Percentiles rank a stretch among this genome's conserved stretches.
phyloP scores from a whole-genome alignment of 2,888 invertebrate species.

The Coronaproctus castanopsis region DNA sequence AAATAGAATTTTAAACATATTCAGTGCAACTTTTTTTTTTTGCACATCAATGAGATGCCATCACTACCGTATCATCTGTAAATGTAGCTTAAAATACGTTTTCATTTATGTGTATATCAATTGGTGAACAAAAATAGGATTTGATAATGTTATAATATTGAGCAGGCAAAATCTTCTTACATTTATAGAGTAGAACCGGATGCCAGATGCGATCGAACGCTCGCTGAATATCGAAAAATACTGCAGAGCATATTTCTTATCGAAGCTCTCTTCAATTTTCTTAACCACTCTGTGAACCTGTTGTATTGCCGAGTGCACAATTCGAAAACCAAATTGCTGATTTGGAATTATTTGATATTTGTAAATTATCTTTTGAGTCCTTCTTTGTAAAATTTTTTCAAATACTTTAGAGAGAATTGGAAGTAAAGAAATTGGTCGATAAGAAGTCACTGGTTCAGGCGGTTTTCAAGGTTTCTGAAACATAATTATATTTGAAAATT shows the following conservation, averaged over 20 bases:
- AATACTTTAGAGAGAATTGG: neutral
- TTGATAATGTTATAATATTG: too few relatives aligned
- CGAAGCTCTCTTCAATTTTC: neutral
- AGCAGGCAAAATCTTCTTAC: too few relatives aligned
- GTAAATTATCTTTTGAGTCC: too few relatives aligned
- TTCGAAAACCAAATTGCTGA: neutral
- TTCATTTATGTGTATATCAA: too few relatives aligned
- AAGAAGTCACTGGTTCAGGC: neutral
- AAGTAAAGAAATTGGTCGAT: neutral
- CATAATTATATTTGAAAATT: neutral
- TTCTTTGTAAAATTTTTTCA: neutral
- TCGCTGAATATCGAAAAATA: neutral
- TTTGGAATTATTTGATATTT: neutral
- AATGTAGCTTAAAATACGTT: too few relatives aligned
- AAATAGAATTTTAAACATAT: too few relatives aligned
- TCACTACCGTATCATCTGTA: too few relatives aligned
- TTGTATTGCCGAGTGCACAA: neutral
- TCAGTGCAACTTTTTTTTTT: too few relatives aligned
- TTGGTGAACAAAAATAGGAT: too few relatives aligned
- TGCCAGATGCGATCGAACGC: neutral
- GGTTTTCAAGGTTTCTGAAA: neutral
- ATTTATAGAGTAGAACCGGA: slow-evolving; percentile 25
- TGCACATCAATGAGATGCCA: too few relatives aligned
- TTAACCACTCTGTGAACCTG: neutral
- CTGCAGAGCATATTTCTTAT: neutral